phyloP scores from a whole-genome alignment of 1,140 invertebrate species.

The Formica exsecta region DNA sequence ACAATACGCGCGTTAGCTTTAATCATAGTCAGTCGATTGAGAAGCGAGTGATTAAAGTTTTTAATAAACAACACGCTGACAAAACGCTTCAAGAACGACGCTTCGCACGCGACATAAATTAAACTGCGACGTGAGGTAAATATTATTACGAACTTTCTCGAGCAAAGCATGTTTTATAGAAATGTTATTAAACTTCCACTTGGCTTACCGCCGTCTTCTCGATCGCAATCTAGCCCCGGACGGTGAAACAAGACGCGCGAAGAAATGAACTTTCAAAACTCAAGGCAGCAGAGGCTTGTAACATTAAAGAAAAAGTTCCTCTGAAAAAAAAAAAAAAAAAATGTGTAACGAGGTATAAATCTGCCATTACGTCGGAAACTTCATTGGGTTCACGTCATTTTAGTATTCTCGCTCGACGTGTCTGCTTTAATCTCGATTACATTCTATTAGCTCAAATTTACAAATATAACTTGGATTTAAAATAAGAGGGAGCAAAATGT shows the following conservation, averaged over 20 bases:
- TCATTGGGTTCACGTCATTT: not conserved
- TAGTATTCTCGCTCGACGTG: not conserved
- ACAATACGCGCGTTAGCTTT: not conserved
- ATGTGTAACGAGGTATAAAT: constrained; percentile 11
- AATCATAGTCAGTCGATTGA: not conserved
- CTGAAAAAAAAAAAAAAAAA: not conserved
- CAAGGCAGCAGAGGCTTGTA: constrained; percentile 24
- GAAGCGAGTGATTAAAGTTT: constrained; percentile 11
- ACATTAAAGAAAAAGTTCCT: constrained; percentile 46
- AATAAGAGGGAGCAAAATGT: not conserved
- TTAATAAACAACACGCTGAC: not conserved
- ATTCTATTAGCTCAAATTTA: not conserved
- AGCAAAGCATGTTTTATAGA: constrained; percentile 51
- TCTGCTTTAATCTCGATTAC: not conserved
- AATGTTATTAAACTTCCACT: constrained; percentile 63
- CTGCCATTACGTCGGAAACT: not conserved
- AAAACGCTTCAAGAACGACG: not conserved
- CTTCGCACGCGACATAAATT: constrained; percentile 44
- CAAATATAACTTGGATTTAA: no score
- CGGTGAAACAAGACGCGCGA: constrained; percentile 42
- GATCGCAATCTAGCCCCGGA: constrained; percentile 39
- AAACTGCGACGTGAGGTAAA: constrained; percentile 47
- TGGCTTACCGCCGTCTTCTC: constrained; percentile 18
- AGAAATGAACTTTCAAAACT: constrained; percentile 58
- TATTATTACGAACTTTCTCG: constrained; percentile 56